A percentile compares a stretch with the other conserved stretches of the same genome.
These are phyloP conservation scores for Diplodus puntazzo DNA, from an alignment of 2,797 vertebrate genomes.

Conservation along the genomic window DNA sequence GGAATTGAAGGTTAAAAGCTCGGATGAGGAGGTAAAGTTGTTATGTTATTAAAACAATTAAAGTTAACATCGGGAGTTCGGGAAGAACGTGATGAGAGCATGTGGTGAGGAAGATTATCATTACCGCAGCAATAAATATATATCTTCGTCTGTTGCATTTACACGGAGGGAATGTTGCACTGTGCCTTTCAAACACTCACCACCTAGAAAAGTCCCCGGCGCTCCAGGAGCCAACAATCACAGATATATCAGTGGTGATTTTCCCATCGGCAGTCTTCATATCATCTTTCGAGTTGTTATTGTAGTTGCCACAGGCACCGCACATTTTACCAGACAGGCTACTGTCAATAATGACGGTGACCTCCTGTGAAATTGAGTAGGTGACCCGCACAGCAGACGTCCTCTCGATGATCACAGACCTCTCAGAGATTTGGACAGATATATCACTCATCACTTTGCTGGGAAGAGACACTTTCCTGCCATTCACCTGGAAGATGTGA, in stretches of 20 bases:
- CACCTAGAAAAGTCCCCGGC: constrained; percentile 85
- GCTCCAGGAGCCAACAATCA: constrained; percentile 78
- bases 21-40: constrained; percentile 7
- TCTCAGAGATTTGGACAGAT: constrained; percentile 67
- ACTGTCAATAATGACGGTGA: constrained; percentile 69
- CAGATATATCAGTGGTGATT: constrained; percentile 54
- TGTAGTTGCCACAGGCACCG: constrained; percentile 88
- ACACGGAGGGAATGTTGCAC: background rate
- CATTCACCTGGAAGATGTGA: constrained; percentile 80
- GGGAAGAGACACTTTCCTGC: constrained; percentile 77
- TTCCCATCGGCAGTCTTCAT: constrained; percentile 67
- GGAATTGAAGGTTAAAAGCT: constrained; percentile 45
- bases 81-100: constrained; percentile 21
- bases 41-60: constrained; percentile 46
- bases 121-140: constrained; percentile 30
- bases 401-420: constrained; percentile 70
- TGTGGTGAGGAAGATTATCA: constrained; percentile 2
- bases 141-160: constrained; percentile 15
- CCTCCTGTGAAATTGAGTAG: constrained; percentile 70
- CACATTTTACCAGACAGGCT: constrained; percentile 76
- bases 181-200: constrained; percentile 73
- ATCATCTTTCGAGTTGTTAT: constrained; percentile 78
- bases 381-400: constrained; percentile 72
- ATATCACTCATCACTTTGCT: constrained; percentile 53
- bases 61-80: constrained; percentile 16